phyloP scores from a whole-genome alignment of 2,113 vertebrate species.

The Chionodraco myersi region DNA sequence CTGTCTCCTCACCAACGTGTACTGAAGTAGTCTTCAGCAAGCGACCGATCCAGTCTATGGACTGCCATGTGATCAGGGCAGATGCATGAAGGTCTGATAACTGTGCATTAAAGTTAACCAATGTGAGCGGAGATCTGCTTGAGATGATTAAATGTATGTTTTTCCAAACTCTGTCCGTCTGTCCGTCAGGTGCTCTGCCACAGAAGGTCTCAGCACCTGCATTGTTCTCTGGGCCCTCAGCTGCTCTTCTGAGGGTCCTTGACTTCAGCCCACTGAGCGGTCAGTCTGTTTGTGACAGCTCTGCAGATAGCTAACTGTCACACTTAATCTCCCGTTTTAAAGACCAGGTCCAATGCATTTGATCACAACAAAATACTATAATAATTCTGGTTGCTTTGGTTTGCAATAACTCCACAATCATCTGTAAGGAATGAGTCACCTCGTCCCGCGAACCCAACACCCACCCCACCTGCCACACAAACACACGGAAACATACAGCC shows the following conservation, averaged over 20 bases:
- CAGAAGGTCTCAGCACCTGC: constrained; percentile 56
- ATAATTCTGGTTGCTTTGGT: neutral
- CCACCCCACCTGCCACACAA: neutral
- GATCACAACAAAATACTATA: neutral
- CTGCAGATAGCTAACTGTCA: neutral
- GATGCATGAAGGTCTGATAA: neutral
- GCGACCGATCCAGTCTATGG: neutral
- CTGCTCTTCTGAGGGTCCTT: constrained; percentile 49
- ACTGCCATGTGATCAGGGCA: neutral
- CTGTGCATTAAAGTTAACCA: neutral
- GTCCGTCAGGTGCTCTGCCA: neutral
- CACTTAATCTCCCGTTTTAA: neutral
- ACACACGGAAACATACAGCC: neutral
- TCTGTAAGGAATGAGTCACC: too few species aligned
- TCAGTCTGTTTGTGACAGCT: constrained; percentile 69
- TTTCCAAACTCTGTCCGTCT: neutral
- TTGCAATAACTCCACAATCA: neutral
- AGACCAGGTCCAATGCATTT: neutral
- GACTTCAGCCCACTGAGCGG: constrained; percentile 14
- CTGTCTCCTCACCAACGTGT: neutral
- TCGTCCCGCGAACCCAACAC: neutral
- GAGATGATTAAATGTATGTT: neutral
- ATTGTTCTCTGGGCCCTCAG: constrained; percentile 45
- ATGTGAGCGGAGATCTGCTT: neutral
- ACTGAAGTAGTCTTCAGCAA: neutral